Evolutionary conservation across 2,113 vertebrate species (phyloP).

Genomic region (chimpanzee (Pan troglodytes)): NHGRI_mPanTro3-v2.1_pri NC_072403.2:48701501-48702000

Average conservation of each 20-base stretch:
- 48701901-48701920: neutral
- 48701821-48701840: neutral
- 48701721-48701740: neutral
- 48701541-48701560: neutral
- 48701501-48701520: neutral
- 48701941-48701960: neutral
- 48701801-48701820: neutral
- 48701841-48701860: neutral
- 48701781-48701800: neutral
- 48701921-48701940: neutral
- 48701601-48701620: neutral
- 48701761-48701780: neutral
- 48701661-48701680: constrained; percentile 27
- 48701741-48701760: neutral
- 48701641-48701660: neutral
- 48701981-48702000: neutral
- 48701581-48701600: neutral
- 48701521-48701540: neutral
- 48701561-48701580: neutral
- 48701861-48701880: neutral
- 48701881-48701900: neutral
- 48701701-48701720: neutral
- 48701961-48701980: neutral
- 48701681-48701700: constrained; percentile 4
- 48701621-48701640: neutral